Base-by-base conservation (phyloP, 1,140 invertebrate genomes). In the Drosophila prosaltans region DNA sequence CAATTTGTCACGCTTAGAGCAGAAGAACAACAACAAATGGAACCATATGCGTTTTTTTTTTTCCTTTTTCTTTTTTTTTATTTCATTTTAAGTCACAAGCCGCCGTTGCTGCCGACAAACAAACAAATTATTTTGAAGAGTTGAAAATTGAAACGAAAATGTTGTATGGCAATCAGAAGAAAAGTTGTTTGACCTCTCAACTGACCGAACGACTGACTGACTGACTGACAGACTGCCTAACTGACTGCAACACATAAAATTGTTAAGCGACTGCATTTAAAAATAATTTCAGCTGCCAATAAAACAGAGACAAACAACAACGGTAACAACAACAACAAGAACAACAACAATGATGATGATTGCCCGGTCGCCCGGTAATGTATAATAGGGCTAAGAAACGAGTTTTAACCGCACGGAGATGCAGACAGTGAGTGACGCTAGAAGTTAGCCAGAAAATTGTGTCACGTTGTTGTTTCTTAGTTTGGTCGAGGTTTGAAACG, bases 221-320 rank as follows among this genome's bases (percentile, higher is more conserved):
- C 41, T 65, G 76, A 83, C 57, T 43, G 61, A 67, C 63, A 39
- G 65, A 51, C 48, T 55, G 74, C 57, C 55, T 68, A 65, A 74
- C 67, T 71, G 65, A 74, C 73, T 72, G 69, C 71, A 81, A 60
- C 79, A 86, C 67, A 83, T 80, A 65, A 86, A 86, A 86, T 86
- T 88, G 84, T 86, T 89, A 90, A 84, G 80, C 84, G 80, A 69
- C 80, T 89, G 83, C 83, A 88, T 89, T 89, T 89, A 89, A 89
- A 89, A 84, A 89, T 82, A 89, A 88, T 89, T 88, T 83, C 74
- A 80, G 80, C 80, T 88, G 83, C 84, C 84, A 89, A 89, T 89
- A 89, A 89, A 82, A 80, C 62, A 75, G 61, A 58, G 59, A 67
- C 45, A 51, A 51, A 48, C 45, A 48, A 48, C 45, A 43, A 43